phyloP scores from a whole-genome alignment of 2,888 invertebrate genomes.

The Ichneumon xanthorius region DNA sequence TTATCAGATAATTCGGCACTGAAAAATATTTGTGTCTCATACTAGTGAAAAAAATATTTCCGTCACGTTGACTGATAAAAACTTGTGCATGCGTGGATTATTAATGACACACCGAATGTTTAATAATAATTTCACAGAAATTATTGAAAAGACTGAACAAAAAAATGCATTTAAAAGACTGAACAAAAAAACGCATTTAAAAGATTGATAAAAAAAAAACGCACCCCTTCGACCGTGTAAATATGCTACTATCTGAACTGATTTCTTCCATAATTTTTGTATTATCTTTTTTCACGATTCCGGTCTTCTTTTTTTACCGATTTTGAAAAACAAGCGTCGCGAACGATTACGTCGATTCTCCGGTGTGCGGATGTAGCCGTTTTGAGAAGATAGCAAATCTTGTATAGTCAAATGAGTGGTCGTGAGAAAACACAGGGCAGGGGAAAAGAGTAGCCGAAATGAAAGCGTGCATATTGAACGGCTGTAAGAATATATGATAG shows the following conservation, averaged over 20 bases:
- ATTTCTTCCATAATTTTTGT: slow-evolving; percentile 10
- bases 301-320: background rate
- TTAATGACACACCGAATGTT: slow-evolving; percentile 39
- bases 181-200: background rate
- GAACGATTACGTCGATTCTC: slow-evolving; percentile 13
- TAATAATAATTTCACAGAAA: background rate
- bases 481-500: slow-evolving; percentile 83
- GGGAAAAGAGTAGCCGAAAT: slow-evolving; percentile 68
- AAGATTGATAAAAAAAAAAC: slow-evolving; percentile 27
- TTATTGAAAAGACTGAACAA: slow-evolving; percentile 18
- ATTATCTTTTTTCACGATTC: background rate
- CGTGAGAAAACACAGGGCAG: slow-evolving; percentile 14
- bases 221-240: slow-evolving; percentile 58
- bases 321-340: slow-evolving; percentile 11
- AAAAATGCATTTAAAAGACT: slow-evolving; percentile 1
- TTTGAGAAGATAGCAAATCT: background rate
- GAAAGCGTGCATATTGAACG: slow-evolving; percentile 78
- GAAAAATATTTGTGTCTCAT: background rate
- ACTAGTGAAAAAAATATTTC: background rate
- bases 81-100: slow-evolving; percentile 60
- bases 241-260: slow-evolving; percentile 9
- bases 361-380: background rate
- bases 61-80: slow-evolving; percentile 7
- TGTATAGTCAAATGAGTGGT: slow-evolving; percentile 11
- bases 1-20: background rate